phyloP scores from a whole-genome alignment of 2,888 invertebrate genomes.

The Drosophila demipolita region DNA sequence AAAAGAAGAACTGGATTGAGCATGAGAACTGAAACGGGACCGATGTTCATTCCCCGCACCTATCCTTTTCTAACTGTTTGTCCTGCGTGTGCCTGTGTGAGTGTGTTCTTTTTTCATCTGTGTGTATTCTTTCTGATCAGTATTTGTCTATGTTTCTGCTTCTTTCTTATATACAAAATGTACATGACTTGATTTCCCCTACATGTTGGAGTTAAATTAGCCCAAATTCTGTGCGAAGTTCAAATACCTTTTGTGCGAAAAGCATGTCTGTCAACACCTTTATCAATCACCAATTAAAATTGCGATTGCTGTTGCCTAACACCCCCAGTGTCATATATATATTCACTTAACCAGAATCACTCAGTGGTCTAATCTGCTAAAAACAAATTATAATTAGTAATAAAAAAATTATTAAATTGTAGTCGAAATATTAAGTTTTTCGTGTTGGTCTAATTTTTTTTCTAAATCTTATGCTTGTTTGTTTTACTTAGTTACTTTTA shows the following conservation, averaged over 20 bases:
- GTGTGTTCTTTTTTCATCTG: constrained; percentile 12
- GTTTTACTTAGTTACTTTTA: background rate
- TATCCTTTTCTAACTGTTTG: constrained; percentile 73
- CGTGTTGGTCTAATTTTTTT: background rate
- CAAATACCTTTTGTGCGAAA: constrained; percentile 52
- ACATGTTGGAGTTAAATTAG: constrained; percentile 26
- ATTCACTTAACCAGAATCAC: background rate
- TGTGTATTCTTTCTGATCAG: constrained; percentile 66
- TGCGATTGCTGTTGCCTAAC: constrained; percentile 4
- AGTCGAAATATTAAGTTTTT: background rate
- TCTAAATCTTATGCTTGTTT: background rate
- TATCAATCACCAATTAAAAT: constrained; percentile 58
- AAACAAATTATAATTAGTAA: background rate
- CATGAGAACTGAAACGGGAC: constrained; percentile 54
- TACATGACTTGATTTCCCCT: constrained; percentile 64
- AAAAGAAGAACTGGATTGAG: constrained; percentile 44
- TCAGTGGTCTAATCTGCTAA: background rate
- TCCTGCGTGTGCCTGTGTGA: constrained; percentile 26
- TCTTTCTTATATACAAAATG: constrained; percentile 38
- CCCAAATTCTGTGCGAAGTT: constrained; percentile 48
- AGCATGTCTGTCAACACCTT: constrained; percentile 58
- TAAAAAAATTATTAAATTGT: background rate
- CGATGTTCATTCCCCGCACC: constrained; percentile 65
- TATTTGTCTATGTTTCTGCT: constrained; percentile 50
- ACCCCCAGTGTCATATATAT: constrained; percentile 11